These are phyloP conservation scores for Tapirus indicus DNA, from an alignment of 2,797 vertebrate genomes.

Conservation along the genomic window DNA sequence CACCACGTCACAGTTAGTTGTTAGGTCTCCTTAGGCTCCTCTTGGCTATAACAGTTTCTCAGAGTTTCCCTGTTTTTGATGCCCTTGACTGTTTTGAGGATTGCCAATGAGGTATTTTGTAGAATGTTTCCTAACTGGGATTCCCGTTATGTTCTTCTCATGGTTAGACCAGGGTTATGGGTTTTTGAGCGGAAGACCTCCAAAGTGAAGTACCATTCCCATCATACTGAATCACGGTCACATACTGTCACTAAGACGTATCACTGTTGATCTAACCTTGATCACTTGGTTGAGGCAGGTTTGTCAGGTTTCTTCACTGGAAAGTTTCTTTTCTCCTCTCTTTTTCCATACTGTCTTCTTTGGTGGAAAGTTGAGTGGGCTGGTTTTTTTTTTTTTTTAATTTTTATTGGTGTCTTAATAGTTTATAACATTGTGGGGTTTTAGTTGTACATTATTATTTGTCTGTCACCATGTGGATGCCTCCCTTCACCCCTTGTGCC, in stretches of 20 bases:
- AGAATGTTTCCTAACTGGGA: neutral
- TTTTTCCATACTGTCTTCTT: neutral
- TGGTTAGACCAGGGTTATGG: fast-evolving
- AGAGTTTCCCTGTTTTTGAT: neutral
- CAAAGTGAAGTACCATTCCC: neutral
- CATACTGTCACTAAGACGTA: neutral
- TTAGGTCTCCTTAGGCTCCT: neutral
- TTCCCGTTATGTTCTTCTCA: neutral
- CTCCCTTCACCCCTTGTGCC: too few relatives aligned
- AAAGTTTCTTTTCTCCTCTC: neutral
- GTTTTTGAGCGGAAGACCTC: neutral
- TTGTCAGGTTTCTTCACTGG: neutral
- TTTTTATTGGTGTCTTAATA: too few relatives aligned
- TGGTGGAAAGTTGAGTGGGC: neutral
- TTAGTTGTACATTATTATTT: too few relatives aligned
- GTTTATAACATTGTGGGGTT: too few relatives aligned
- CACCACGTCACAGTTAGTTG: neutral
- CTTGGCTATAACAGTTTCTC: neutral
- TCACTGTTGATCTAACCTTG: neutral
- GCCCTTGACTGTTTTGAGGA: neutral
- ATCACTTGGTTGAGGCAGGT: neutral
- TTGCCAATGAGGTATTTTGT: neutral
- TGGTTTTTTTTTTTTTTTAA: too few relatives aligned
- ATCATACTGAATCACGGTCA: neutral
- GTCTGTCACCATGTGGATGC: too few relatives aligned